Conservation (phyloP, 1,140 invertebrate species). For the Coptotermes formosanus region DNA sequence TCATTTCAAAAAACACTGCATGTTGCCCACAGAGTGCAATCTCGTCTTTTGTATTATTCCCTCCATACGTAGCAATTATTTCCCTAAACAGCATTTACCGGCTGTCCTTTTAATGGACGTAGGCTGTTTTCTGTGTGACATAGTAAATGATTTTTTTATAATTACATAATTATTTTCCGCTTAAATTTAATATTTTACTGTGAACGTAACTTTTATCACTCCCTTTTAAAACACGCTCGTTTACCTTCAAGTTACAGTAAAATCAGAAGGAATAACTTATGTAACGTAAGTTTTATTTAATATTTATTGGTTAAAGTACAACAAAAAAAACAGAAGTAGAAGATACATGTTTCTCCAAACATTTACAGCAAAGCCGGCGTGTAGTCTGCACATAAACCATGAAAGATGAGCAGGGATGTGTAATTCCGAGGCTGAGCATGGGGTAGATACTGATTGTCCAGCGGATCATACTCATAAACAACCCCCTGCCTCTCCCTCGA, state of each 20-base stretch:
- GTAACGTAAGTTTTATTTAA: constrained; percentile 15
- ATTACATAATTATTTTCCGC: too few relatives aligned
- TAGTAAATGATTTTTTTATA: too few relatives aligned
- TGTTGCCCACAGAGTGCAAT: too few relatives aligned
- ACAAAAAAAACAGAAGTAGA: not conserved
- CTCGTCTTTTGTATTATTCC: too few relatives aligned
- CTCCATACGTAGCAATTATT: too few relatives aligned
- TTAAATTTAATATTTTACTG: too few relatives aligned
- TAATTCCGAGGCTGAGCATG: not conserved
- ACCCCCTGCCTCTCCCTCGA: not conserved
- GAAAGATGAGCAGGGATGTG: constrained; percentile 1
- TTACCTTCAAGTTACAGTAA: not conserved
- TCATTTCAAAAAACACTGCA: too few relatives aligned
- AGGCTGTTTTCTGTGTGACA: too few relatives aligned
- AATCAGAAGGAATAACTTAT: constrained; percentile 10
- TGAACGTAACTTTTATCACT: too few relatives aligned
- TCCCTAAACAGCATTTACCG: too few relatives aligned
- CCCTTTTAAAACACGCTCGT: not conserved
- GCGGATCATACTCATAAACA: constrained; percentile 15
- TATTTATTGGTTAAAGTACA: constrained; percentile 2
- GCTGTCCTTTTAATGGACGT: too few relatives aligned
- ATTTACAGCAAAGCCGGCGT: not conserved
- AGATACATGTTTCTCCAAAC: constrained; percentile 19
- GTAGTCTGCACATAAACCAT: constrained; percentile 18
- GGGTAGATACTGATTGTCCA: constrained; percentile 14